Conservation (phyloP, 2,797 vertebrate genomes). For the Iguana delicatissima region DNA sequence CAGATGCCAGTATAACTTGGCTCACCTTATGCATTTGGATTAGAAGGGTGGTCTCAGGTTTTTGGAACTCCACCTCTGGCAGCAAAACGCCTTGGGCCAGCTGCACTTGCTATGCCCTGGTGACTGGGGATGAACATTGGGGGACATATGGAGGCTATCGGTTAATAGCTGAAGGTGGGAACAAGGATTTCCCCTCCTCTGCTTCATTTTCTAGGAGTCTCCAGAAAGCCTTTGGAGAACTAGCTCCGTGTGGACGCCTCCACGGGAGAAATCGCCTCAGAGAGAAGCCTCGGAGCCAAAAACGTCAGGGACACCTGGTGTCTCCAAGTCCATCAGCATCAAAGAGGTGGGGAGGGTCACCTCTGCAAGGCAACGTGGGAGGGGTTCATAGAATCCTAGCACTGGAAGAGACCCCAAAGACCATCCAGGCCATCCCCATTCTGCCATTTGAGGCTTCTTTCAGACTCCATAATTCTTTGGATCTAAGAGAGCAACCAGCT, state of each 20-base stretch:
- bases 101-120: too few relatives aligned
- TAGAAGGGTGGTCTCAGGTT: background rate
- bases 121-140: too few relatives aligned
- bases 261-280: too few relatives aligned
- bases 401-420: too few relatives aligned
- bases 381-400: too few relatives aligned
- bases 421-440: too few relatives aligned
- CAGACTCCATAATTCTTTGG: too few relatives aligned
- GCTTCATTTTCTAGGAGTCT: background rate
- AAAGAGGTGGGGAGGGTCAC: background rate
- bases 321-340: background rate
- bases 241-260: background rate
- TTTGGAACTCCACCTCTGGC: background rate
- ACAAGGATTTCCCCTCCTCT: background rate
- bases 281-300: too few relatives aligned
- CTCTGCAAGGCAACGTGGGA: background rate
- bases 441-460: too few relatives aligned
- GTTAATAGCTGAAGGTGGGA: background rate
- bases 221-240: background rate
- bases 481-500: background rate
- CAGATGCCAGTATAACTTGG: background rate
- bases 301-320: fast-evolving
- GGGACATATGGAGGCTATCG: background rate
- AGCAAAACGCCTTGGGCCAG: background rate
- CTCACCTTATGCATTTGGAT: background rate